Conservation (phyloP, 2,888 invertebrate genomes). For the Caenorhabditis zanzibari region DNA sequence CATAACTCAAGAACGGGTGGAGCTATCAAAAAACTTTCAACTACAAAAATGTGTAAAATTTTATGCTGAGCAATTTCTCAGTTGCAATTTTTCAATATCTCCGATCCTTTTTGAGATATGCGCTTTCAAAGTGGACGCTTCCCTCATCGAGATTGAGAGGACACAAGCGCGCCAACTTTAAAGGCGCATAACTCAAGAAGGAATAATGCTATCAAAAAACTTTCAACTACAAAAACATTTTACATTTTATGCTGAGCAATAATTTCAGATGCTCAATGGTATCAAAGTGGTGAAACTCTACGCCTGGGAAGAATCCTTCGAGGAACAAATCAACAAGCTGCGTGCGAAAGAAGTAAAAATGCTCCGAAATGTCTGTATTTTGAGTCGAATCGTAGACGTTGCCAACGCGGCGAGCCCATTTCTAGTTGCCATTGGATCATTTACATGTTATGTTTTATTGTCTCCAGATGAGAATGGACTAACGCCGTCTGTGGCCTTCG, state of each 20-base stretch:
- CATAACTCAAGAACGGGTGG: not conserved
- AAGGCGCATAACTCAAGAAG: not conserved
- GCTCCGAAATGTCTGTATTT: slow-evolving; percentile 60
- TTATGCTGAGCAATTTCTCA: not conserved
- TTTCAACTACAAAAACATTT: not conserved
- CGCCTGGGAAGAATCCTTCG: slow-evolving; percentile 73
- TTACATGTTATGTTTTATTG: slow-evolving; percentile 89
- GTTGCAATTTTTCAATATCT: too few relatives aligned
- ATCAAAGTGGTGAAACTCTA: slow-evolving; percentile 72
- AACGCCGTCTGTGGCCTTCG: slow-evolving; percentile 86
- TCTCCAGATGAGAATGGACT: slow-evolving; percentile 87
- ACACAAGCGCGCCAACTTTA: not conserved
- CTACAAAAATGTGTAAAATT: not conserved
- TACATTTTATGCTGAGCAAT: not conserved
- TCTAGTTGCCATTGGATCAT: slow-evolving; percentile 89
- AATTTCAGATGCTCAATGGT: slow-evolving; percentile 68
- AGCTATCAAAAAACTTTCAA: not conserved
- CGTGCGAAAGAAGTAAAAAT: slow-evolving; percentile 60
- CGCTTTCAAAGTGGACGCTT: too few relatives aligned
- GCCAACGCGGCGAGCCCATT: slow-evolving; percentile 68
- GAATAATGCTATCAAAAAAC: not conserved
- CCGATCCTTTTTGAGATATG: too few relatives aligned
- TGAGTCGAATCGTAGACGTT: slow-evolving; percentile 65
- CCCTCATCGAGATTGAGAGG: too few relatives aligned
- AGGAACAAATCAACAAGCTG: slow-evolving; percentile 65